Conservation (phyloP, 2,888 invertebrate species). For the Folsomia manolachei region DNA sequence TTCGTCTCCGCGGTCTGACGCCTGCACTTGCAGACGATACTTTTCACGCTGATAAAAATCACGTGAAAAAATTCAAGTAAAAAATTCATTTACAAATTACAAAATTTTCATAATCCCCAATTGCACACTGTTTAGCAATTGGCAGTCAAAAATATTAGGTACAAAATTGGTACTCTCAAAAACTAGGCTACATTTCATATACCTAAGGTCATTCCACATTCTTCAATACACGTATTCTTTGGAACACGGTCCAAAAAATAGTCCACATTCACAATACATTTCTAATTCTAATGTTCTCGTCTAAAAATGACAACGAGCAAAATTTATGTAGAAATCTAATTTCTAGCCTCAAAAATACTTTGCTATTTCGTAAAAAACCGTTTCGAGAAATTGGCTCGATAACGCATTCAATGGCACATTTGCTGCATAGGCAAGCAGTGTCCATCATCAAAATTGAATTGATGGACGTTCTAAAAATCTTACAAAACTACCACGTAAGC, state of each 20-base stretch:
- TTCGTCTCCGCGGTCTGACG: conserved; percentile 84
- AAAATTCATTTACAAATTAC: conserved; percentile 21
- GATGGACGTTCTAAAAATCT: not conserved
- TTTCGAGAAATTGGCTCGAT: not conserved
- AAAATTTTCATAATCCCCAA: not conserved
- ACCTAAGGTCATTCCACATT: conserved; percentile 16
- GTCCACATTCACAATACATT: not conserved
- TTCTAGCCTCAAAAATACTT: conserved; percentile 13
- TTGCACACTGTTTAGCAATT: too few species aligned
- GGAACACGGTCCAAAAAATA: not conserved
- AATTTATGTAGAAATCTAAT: not conserved
- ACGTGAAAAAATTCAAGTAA: conserved; percentile 32
- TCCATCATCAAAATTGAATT: conserved; percentile 11
- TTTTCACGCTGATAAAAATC: conserved; percentile 75
- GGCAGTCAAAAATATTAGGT: too few species aligned
- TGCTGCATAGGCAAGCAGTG: not conserved
- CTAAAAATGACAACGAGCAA: not conserved
- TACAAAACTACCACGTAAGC: not conserved
- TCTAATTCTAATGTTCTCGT: not conserved
- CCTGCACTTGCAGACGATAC: conserved; percentile 93
- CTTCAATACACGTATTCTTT: not conserved
- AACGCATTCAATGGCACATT: not conserved
- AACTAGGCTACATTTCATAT: conserved; percentile 13
- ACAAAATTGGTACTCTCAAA: not conserved
- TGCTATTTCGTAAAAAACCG: not conserved